These are phyloP conservation scores for Hydrotaea cyrtoneurina DNA, from an alignment of 2,888 invertebrate species.

Conservation along the genomic window DNA sequence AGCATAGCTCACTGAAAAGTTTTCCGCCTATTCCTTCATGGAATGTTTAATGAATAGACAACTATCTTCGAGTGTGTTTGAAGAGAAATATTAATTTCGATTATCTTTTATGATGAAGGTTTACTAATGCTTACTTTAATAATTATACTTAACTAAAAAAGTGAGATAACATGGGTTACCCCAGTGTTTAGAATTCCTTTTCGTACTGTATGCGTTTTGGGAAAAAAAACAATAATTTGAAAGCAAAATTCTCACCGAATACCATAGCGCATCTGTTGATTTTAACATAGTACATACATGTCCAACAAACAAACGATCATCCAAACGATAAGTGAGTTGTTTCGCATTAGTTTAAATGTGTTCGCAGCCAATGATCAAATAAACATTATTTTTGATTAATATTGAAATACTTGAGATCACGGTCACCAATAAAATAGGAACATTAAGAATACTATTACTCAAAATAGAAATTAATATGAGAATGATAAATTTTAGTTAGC, in stretches of 20 bases:
- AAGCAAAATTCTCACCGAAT: neutral
- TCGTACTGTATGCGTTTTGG: too few species aligned
- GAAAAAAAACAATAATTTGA: neutral
- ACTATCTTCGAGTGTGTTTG: neutral
- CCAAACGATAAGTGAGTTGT: neutral
- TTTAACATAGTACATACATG: neutral
- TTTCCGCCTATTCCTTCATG: too few species aligned
- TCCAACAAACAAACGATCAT: neutral
- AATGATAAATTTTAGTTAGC: too few species aligned
- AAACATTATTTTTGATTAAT: constrained; percentile 19
- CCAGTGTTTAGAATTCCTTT: neutral
- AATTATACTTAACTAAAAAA: neutral
- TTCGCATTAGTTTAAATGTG: neutral
- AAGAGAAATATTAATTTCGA: too few species aligned
- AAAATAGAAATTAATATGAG: too few species aligned
- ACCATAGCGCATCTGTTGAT: neutral
- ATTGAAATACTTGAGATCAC: neutral
- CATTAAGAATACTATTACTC: neutral
- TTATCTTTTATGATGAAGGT: too few species aligned
- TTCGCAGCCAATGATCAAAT: neutral
- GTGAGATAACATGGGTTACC: neutral
- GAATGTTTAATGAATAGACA: neutral
- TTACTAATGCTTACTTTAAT: too few species aligned
- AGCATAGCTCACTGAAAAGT: too few species aligned
- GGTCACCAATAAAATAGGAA: neutral